Base-by-base conservation (phyloP, 2,113 vertebrate genomes). In the Tenebrosternarchus preto region DNA sequence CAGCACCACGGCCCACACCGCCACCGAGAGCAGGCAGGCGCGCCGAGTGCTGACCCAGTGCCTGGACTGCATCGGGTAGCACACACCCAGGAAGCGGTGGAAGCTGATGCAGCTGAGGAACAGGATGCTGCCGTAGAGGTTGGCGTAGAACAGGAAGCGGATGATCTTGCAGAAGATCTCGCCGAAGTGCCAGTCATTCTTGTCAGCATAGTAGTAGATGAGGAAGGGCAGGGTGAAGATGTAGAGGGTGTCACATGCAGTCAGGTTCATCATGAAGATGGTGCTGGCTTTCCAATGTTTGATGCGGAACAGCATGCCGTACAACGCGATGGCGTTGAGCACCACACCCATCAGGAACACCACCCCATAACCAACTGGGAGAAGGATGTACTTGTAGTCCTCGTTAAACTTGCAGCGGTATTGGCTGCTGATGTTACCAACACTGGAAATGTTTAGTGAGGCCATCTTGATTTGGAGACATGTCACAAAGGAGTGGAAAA, bases 221-320 rank as follows among this genome's bases (percentile, higher is more conserved):
- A 99, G 94, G 73, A 99, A 95, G 0, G 98, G 98, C 74, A 99
- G 88, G 0, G 97, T 99, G 55, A 97, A 89, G 33, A 96, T 92
- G 1, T 99, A 99, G 68, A 98, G 92, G 0, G 93, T 92, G 87
- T 99, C 98, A 0, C 96, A 98, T 36, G 96, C 80, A 0, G 94
- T 95, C 90, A 99, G 90, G 93, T 99, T 97, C 92, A 98, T 94
- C 97, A 99, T 99, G 89, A 97, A 99, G 0, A 96, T 95, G 24
- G 96, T 99, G 85, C 94, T 95, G 5, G 97, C 92, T 0, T 94
- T 98, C 98, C 98, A 99, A 33, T 88, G 93, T 91, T 95, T 96
- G 25, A 95, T 96, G 79, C 93, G 91, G 87, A 96, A 98, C 86
- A 98, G 57, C 80, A 99, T 98, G 85, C 91, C 81, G 0, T 95